Conservation (phyloP, 2,797 vertebrate genomes). For the Brachyalestes nurse region DNA sequence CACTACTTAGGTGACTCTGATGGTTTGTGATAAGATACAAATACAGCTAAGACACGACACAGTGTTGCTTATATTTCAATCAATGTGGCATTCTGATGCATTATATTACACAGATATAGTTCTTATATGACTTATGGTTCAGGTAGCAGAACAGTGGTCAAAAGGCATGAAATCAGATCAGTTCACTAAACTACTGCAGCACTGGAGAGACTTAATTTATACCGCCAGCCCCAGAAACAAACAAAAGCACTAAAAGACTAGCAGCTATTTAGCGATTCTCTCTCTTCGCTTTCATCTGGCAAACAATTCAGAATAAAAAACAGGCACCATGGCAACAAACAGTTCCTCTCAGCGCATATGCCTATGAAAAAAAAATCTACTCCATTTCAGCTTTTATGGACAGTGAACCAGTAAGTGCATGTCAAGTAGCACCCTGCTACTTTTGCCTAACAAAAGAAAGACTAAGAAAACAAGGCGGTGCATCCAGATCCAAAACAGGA, state of each 20-base stretch:
- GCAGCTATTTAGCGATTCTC: not conserved
- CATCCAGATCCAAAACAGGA: not conserved
- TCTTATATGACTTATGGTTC: not conserved
- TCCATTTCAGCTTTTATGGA: constrained; percentile 6
- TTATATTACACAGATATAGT: no score
- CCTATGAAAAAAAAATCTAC: not conserved
- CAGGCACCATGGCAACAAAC: constrained; percentile 23
- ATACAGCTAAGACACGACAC: not conserved
- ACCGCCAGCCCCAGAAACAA: not conserved
- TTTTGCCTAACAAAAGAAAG: not conserved
- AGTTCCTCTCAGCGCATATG: not conserved
- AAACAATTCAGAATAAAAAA: constrained; percentile 19
- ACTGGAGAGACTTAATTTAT: not conserved
- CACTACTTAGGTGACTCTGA: not conserved
- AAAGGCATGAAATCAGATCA: not conserved
- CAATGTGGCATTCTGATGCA: not conserved
- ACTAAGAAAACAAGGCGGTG: not conserved
- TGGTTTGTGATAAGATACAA: not conserved
- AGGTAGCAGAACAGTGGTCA: not conserved
- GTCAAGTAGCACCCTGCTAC: not conserved
- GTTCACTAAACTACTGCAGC: not conserved
- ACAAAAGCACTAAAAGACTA: not conserved
- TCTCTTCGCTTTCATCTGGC: constrained; percentile 5
- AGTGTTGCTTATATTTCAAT: not conserved
- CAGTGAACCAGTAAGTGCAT: not conserved